Conservation (phyloP, 2,113 vertebrate genomes). For the Ornithorhynchus anatinus region DNA sequence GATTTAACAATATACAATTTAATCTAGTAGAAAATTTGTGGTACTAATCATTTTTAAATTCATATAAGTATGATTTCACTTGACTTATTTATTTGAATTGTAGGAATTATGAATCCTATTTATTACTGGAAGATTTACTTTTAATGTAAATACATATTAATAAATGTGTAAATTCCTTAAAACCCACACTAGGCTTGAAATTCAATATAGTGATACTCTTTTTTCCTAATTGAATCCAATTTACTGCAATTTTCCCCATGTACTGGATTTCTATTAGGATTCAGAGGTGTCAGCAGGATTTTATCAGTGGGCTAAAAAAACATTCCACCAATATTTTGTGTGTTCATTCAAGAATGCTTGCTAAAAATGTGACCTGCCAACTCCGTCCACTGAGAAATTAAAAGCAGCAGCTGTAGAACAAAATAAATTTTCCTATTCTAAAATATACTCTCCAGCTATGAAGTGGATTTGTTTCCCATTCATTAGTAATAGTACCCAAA, state of each 20-base stretch:
- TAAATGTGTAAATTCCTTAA: background rate
- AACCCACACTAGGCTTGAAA: constrained; percentile 24
- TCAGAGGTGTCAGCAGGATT: constrained; percentile 55
- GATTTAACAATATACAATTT: background rate
- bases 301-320: constrained; percentile 73
- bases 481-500: constrained; percentile 59
- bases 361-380: constrained; percentile 65
- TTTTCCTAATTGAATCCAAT: constrained; percentile 31
- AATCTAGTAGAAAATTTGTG: background rate
- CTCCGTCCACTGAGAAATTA: constrained; percentile 66
- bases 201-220: constrained; percentile 19
- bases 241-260: constrained; percentile 33
- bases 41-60: background rate
- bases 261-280: constrained; percentile 50
- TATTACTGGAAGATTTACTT: background rate
- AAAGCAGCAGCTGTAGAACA: constrained; percentile 55
- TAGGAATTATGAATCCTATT: background rate
- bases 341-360: constrained; percentile 51
- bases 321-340: constrained; percentile 67
- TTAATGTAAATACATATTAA: background rate
- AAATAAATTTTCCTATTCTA: constrained; percentile 71
- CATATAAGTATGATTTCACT: background rate
- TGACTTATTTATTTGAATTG: no score
- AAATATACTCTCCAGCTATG: constrained; percentile 67
- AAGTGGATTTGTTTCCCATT: constrained; percentile 63